Evolutionary conservation across 2,113 vertebrate genomes (phyloP).

Genomic region (Nyctereutes procyonoides): DNA sequence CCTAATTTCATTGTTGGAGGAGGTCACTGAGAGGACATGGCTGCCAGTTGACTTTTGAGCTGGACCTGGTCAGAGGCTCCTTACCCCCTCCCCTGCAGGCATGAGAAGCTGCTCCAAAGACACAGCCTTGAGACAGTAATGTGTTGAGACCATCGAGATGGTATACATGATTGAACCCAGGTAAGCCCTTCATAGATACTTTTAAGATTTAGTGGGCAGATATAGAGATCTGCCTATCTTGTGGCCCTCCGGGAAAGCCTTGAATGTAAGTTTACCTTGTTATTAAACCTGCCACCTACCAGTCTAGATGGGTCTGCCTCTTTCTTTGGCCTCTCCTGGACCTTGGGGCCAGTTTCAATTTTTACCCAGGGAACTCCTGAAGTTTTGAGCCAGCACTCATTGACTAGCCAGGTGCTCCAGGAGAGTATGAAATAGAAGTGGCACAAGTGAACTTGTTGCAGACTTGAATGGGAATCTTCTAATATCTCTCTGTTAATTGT

Average conservation of each 20-base stretch:
- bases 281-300: neutral
- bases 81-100: neutral
- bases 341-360: neutral
- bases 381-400: neutral
- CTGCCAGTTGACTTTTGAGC: neutral
- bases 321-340: neutral
- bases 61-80: neutral
- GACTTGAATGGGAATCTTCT: slow-evolving; percentile 12
- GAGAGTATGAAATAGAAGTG: neutral
- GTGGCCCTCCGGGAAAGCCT: neutral
- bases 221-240: neutral
- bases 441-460: slow-evolving; percentile 19
- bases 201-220: neutral
- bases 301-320: neutral
- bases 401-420: neutral
- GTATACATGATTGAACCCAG: neutral
- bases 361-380: neutral
- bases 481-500: slow-evolving; percentile 33
- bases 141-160: neutral
- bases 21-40: neutral
- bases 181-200: neutral
- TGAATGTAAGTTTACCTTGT: neutral
- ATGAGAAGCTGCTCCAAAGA: neutral
- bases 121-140: neutral
- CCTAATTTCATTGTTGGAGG: neutral